Base-by-base conservation (phyloP, 2,888 invertebrate species). In the Limnephilus lunatus region DNA sequence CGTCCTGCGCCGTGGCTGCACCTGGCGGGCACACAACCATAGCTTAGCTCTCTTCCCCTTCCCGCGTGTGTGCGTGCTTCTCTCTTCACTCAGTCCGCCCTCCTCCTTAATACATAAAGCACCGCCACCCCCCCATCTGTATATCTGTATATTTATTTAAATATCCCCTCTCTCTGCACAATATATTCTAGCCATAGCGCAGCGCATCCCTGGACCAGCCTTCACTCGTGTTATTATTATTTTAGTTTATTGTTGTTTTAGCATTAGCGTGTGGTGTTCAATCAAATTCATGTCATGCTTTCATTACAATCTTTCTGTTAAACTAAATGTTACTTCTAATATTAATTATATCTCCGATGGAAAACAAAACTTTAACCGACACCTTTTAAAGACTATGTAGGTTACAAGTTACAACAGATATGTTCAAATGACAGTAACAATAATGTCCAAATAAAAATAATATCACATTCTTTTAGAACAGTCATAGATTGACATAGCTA, bases 1-100 rank as follows among this genome's bases (percentile, higher is more conserved):
- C 98, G 96, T 98, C 98, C 96, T 97, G 97, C 97, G 97, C 97
- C 96, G 96, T 96, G 96, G 96, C 97, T 97, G 97, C 97, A 97
- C 97, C 97, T 96, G 96, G 96, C 97, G 96, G 95, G 90, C 91
- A 92, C 92, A 92, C 89, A 92, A 93, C 93, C 92, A 92, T 88
- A 87, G 89, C 93, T 92, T 93, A 53, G 90, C 93, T 93, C 89
- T 92, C 44, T 53, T 53, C 39, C 82, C 81, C n/a, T 53, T 68
- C 68, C 25, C 68, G 68, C 68, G 7, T 68, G 39, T 35, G 25
- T 53, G 39, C 68, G n/a, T 44, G 39, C 68, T 83, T 82, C 53
- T 53, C 14, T 81, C 82, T 48, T 83, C 44, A 53, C 30, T 19
- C 25, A 44, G 81, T 68, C 31, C 88, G 68, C 81, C 30, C 44